These are phyloP conservation scores for Daboia siamensis DNA, from an alignment of 2,113 vertebrate species.

Conservation along the genomic window DNA sequence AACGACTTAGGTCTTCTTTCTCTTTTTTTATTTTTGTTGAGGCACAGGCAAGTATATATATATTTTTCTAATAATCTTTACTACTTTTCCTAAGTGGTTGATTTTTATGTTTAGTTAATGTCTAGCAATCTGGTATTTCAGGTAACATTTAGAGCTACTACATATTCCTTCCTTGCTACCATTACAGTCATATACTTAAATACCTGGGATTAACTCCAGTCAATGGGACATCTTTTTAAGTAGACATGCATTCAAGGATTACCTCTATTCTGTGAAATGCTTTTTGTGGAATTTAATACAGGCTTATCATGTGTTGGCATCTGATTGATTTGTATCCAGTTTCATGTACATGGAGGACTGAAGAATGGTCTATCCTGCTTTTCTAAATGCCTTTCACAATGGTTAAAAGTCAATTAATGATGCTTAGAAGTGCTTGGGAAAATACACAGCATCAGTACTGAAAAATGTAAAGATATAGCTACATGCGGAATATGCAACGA, in stretches of 20 bases:
- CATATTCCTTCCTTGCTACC: conserved; percentile 44
- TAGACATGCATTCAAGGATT: conserved; percentile 42
- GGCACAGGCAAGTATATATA: background rate
- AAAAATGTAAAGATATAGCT: background rate
- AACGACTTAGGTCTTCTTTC: conserved; percentile 47
- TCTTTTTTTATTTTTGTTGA: conserved; percentile 31
- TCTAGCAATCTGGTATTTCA: conserved; percentile 43
- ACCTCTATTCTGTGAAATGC: conserved; percentile 33
- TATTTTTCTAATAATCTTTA: conserved; percentile 15
- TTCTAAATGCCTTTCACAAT: background rate
- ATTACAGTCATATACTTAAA: background rate
- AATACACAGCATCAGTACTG: background rate
- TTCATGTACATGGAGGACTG: conserved; percentile 33
- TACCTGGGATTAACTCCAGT: background rate
- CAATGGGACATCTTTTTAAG: background rate
- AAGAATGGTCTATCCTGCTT: conserved; percentile 26
- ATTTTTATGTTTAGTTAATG: conserved; percentile 25
- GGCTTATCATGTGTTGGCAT: conserved; percentile 58
- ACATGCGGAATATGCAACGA: background rate
- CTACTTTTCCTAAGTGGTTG: conserved; percentile 21
- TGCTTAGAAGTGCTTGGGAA: background rate
- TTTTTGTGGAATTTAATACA: conserved; percentile 25
- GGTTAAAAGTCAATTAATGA: background rate
- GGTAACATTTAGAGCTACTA: conserved; percentile 56
- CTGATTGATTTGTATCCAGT: conserved; percentile 48